A percentile compares a stretch with the other conserved stretches of the same genome.
Evolutionary conservation across 2,888 invertebrate genomes (phyloP).

Genomic region (Meliscaeva auricollis): DNA sequence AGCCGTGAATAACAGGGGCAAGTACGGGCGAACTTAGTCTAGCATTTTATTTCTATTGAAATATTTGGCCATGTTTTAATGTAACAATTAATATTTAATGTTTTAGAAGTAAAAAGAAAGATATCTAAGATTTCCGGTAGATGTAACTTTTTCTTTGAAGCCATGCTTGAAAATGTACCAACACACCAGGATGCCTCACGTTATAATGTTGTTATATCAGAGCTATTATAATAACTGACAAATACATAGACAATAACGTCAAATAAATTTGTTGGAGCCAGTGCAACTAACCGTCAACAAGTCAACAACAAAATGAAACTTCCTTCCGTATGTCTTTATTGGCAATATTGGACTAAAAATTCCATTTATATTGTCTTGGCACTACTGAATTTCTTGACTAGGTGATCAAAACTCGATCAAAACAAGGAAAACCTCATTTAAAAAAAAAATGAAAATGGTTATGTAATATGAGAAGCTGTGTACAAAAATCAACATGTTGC

Average conservation of each 20-base stretch:
- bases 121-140: background rate
- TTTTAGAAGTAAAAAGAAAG: background rate
- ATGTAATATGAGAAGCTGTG: conserved; percentile 56
- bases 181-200: background rate
- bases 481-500: conserved; percentile 48
- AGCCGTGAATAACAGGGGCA: too few relatives aligned
- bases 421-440: conserved; percentile 48
- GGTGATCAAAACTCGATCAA: conserved; percentile 58
- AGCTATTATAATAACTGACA: background rate
- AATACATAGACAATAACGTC: conserved; percentile 21
- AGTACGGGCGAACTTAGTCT: too few relatives aligned
- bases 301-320: conserved; percentile 33
- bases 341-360: conserved; percentile 13
- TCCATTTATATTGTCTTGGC: conserved; percentile 31
- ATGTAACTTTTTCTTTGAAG: background rate
- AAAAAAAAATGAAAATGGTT: conserved; percentile 37
- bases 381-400: conserved; percentile 36
- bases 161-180: background rate
- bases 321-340: conserved; percentile 62
- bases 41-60: too few relatives aligned
- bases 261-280: conserved; percentile 42
- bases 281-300: conserved; percentile 38
- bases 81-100: too few relatives aligned
- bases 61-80: too few relatives aligned
- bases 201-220: conserved; percentile 4